Evolutionary conservation across 2,797 vertebrate species (phyloP), one percentile per base, ranked within the genome.

Genomic region (Hydrocynus forskahlii): DNA sequence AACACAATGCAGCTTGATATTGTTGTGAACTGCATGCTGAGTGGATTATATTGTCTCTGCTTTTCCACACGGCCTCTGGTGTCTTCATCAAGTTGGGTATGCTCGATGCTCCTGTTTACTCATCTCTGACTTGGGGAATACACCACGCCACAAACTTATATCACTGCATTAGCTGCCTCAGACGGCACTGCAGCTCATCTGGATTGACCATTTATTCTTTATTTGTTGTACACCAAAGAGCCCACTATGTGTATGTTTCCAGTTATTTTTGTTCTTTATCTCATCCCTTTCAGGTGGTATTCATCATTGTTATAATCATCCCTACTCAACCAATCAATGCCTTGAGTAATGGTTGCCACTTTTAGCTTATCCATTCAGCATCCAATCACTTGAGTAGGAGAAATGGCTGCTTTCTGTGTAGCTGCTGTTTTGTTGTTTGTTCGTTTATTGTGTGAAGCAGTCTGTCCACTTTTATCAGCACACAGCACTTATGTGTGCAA

Each of bases 11-110:
- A 59, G 75, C 69, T 59, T 78, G 75, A 73, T 82, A 73, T 67
- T 78, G 68, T 57, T 74, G 25, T 13, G 69, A 83, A 81, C 75
- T 70, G 73, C 84, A 75, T 19, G 52, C 75, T 59, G 75, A 78
- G 76, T 67, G 76, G 72, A 86, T 78, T 83, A 76, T 40, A 60
- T 59, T 77, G 75, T 75, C 74, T 77, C 50, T 75, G 71, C 59
- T 29, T 48, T 59, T 73, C 68, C 81, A 52, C 23, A 25, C 48
- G 14, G 45, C 60, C 43, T 71, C 50, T 35, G 14, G 25, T 38
- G 25, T 29, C 45, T 76, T 67, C 35, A 64, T 75, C 38, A 38
- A 21, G 45, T 62, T 23, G 75, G 75, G 16, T 68, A 29, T 48
- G 70, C 67, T 79, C 23, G 19, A 40, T 17, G 21, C 52, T 74